Evolutionary conservation across 2,113 vertebrate genomes (phyloP).

Genomic region (Marcusenius ussheri): DNA sequence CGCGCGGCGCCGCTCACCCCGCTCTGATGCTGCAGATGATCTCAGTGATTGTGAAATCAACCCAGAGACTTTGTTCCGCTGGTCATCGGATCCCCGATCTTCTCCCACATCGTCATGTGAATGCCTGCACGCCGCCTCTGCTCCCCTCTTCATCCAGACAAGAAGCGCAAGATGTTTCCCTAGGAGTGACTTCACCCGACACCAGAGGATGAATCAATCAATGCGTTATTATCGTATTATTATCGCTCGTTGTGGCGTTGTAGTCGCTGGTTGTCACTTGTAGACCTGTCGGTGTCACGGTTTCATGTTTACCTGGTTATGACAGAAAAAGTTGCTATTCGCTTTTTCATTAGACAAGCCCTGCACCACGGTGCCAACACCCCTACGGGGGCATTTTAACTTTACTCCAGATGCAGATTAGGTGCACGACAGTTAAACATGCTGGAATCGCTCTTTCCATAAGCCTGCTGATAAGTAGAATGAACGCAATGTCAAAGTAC

Average conservation of each 20-base stretch:
- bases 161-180: not conserved
- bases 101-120: not conserved
- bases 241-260: not conserved
- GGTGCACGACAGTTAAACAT: not conserved
- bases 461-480: not conserved
- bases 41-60: constrained; percentile 2
- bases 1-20: constrained; percentile 37
- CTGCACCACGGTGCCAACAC: not conserved
- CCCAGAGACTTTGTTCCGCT: not conserved
- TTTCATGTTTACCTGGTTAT: not conserved
- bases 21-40: constrained; percentile 17
- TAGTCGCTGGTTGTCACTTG: not conserved
- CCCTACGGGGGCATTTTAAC: not conserved
- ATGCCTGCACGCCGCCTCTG: not conserved
- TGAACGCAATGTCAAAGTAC: not conserved
- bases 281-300: not conserved
- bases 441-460: not conserved
- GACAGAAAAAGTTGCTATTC: not conserved
- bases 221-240: not conserved
- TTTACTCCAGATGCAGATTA: not conserved
- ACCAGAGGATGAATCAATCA: not conserved
- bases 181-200: not conserved
- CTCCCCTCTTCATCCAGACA: not conserved
- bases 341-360: not conserved
- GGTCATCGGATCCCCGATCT: not conserved